Evolutionary conservation across 2,888 invertebrate species (phyloP), one percentile per base, ranked within the genome.

Genomic region (Drosophila paranaensis): DNA sequence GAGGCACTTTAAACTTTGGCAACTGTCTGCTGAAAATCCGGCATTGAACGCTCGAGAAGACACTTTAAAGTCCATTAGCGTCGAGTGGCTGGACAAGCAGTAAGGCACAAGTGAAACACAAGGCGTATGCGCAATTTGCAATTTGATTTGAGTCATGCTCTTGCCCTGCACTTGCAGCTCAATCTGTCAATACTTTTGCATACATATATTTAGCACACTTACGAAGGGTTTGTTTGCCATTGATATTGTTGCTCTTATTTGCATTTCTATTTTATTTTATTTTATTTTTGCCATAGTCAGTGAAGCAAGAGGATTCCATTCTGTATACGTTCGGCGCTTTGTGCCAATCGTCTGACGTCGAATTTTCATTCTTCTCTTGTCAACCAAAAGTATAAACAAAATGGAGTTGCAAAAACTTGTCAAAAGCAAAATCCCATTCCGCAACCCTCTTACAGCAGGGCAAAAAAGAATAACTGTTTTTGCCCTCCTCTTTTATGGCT

Each of bases 1-100:
- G 30, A 43, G 57, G 71, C 71, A 71, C 74, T 78, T 85, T 80
- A 67, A 75, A 74, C 65, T 75, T 75, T 61, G 46, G 48, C 51
- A 62, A 64, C 43, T 60, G 60, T 58, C 53, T 58, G 43, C 3
- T 39, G 10, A 37, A 55, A 66, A 53, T 61, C 70, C 71, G 72
- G 55, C 72, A 74, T 40, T 63, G 71, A 71, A 72, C 67, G 78
- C 85, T 77, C 69, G 74, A 90, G 63, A 86, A 86, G 73, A 88
- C 78, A 90, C 89, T 89, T 89, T 90, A 89, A 89, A 89, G 89
- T 89, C 89, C 89, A 89, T 89, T 89, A 89, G 84, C 71, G 81
- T 76, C 79, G 69, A 85, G 82, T 82, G 71, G 76, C 69, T 64
- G 57, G 62, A 42, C 50, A 60, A 48, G 60, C 42, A 71, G 30